These are phyloP conservation scores for Falco berigora DNA, from an alignment of 2,797 vertebrate species.

Conservation along the genomic window DNA sequence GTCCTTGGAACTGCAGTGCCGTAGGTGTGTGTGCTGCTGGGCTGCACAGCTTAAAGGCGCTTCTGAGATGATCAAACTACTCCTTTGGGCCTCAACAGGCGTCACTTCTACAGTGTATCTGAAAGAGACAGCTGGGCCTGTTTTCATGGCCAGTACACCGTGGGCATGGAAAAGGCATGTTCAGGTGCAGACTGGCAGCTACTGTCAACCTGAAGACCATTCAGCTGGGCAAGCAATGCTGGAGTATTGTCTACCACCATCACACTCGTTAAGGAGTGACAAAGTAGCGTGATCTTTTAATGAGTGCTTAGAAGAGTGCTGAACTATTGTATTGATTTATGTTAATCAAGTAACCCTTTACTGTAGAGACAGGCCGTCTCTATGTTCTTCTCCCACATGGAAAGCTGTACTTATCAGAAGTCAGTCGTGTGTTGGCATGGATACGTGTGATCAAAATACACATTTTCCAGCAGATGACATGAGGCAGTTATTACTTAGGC, in stretches of 20 bases:
- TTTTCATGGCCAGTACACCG: fast-evolving
- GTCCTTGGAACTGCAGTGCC: not conserved
- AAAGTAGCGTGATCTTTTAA: not conserved
- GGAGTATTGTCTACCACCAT: not conserved
- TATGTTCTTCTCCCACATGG: no score
- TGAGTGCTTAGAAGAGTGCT: not conserved
- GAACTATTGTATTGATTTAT: no score
- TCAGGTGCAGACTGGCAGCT: not conserved
- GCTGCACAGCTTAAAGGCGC: not conserved
- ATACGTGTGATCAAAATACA: not conserved
- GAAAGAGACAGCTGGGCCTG: not conserved
- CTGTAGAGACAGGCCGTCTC: fast-evolving
- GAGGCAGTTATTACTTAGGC: no score
- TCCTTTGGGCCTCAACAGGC: not conserved
- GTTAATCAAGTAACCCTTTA: not conserved
- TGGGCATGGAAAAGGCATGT: not conserved
- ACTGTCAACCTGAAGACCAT: fast-evolving
- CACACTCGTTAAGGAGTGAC: not conserved
- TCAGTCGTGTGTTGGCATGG: not conserved
- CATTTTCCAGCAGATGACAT: not conserved
- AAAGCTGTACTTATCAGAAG: not conserved
- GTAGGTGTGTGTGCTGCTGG: fast-evolving
- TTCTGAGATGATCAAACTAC: not conserved
- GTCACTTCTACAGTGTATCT: not conserved
- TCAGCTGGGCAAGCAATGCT: not conserved